Conservation (phyloP, 2,113 vertebrate genomes). For the Mus spicilegus region DNA sequence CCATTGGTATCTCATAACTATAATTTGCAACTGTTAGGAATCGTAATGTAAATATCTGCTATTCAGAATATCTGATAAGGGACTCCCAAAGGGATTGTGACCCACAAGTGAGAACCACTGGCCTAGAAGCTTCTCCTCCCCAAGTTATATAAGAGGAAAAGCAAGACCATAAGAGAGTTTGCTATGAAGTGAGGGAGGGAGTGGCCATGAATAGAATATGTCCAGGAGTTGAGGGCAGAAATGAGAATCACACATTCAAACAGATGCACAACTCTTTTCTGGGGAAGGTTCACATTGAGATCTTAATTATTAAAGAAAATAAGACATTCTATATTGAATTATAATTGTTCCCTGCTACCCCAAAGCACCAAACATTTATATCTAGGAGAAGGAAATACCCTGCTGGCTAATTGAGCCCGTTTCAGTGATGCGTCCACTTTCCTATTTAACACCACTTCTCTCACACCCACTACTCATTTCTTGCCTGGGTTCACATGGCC, state of each 20-base stretch:
- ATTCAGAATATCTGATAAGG: background rate
- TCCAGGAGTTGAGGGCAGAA: background rate
- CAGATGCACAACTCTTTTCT: background rate
- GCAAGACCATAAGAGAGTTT: background rate
- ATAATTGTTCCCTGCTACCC: background rate
- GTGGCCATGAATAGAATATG: rapidly evolving
- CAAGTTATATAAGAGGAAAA: background rate
- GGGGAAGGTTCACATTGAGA: background rate
- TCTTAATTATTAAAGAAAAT: slow-evolving; percentile 4
- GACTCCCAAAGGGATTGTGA: background rate
- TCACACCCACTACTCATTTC: slow-evolving; percentile 63
- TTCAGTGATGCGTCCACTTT: background rate
- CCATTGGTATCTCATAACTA: background rate
- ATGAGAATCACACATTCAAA: background rate
- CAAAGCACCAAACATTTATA: background rate
- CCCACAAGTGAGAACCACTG: background rate
- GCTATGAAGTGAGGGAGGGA: too few species aligned
- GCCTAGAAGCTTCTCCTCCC: background rate
- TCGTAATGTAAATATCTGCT: background rate
- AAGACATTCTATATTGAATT: background rate
- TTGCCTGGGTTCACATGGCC: slow-evolving; percentile 76
- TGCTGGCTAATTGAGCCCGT: slow-evolving; percentile 29
- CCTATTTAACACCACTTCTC: slow-evolving; percentile 53
- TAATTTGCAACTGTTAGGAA: background rate
- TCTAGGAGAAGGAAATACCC: background rate